These are phyloP conservation scores for Triplophysa yarkandensis DNA, from an alignment of 2,797 vertebrate genomes.

Conservation along the genomic window DNA sequence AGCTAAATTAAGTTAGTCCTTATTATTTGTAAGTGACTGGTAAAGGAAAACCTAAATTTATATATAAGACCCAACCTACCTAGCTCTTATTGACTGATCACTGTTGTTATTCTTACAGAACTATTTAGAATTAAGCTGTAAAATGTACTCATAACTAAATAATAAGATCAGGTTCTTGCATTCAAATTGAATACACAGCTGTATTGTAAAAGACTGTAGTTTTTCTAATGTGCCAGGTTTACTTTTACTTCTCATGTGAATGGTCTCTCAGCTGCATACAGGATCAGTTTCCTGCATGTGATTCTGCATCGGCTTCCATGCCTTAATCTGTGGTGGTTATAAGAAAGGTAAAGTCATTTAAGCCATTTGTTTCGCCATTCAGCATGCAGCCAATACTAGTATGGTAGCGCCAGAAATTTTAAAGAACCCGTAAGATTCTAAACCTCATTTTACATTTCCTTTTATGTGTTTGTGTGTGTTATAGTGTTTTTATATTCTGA, in stretches of 20 bases:
- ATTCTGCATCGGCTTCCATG: not conserved
- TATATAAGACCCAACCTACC: too few species aligned
- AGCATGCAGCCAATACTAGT: not conserved
- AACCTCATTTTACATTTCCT: too few species aligned
- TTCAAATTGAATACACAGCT: not conserved
- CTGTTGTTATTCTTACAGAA: too few species aligned
- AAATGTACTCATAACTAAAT: not conserved
- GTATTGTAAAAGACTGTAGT: not conserved
- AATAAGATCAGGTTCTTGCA: not conserved
- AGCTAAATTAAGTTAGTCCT: too few species aligned
- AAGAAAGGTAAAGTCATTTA: slow-evolving; percentile 15
- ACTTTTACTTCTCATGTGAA: not conserved
- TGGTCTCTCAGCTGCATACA: not conserved
- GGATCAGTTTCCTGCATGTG: not conserved
- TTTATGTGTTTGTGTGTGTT: too few species aligned
- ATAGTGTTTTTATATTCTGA: too few species aligned
- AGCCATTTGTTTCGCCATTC: slow-evolving; percentile 8
- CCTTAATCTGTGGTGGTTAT: slow-evolving; percentile 1
- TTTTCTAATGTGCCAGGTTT: not conserved
- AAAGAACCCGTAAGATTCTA: too few species aligned
- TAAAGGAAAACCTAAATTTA: too few species aligned
- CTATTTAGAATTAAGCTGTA: too few species aligned
- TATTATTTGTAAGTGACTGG: too few species aligned
- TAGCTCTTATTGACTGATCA: too few species aligned
- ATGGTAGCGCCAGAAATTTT: not conserved